Evolutionary conservation across 2,113 vertebrate genomes (phyloP).

Genomic region (Eurystomus gularis): DNA sequence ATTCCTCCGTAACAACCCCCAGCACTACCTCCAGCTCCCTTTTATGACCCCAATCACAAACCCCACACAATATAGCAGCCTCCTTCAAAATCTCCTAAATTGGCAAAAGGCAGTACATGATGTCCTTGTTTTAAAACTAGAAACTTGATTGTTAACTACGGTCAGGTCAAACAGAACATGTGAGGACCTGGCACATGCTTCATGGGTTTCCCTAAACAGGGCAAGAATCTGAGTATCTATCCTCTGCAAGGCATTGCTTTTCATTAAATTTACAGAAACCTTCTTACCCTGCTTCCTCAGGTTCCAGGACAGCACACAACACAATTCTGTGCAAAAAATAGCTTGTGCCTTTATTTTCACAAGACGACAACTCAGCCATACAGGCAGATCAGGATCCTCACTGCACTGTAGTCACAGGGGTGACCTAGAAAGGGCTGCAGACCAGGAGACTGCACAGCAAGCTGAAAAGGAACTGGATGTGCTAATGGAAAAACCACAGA

Average conservation of each 20-base stretch:
- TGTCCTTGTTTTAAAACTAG: not conserved
- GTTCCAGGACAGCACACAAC: accelerated
- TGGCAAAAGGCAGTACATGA: accelerated
- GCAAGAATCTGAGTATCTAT: not conserved
- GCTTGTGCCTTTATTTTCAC: not conserved
- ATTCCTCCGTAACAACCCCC: not conserved
- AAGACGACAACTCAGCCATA: not conserved
- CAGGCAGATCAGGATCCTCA: not conserved
- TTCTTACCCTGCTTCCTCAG: not conserved
- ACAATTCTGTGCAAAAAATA: not conserved
- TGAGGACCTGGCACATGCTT: accelerated
- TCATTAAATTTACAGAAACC: not conserved
- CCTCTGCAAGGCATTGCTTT: not conserved
- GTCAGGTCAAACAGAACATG: not conserved
- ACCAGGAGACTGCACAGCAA: accelerated
- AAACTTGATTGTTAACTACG: not conserved
- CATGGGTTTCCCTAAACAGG: not conserved
- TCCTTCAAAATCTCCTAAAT: not conserved
- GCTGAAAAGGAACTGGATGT: not conserved
- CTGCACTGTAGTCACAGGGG: accelerated
- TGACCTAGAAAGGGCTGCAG: not conserved
- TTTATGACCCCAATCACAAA: not conserved
- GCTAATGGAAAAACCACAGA: not conserved
- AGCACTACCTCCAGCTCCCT: not conserved
- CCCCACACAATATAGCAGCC: not conserved